Conservation (phyloP, 1,140 invertebrate species). For the Tetraneura akinire region DNA sequence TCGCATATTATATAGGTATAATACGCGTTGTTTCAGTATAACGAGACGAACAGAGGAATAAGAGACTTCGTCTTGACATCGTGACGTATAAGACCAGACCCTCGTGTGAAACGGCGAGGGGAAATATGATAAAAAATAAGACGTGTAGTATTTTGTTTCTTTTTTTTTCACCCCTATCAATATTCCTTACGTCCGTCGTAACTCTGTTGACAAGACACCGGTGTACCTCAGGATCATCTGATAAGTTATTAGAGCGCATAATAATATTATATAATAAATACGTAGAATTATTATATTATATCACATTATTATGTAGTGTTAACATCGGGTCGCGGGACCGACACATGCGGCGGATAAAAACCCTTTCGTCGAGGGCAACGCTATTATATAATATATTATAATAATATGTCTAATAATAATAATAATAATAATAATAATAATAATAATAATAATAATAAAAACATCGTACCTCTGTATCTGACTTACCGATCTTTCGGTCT, state of each 20-base stretch:
- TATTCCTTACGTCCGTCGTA: background rate
- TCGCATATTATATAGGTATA: too few species aligned
- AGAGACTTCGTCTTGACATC: background rate
- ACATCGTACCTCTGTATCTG: too few species aligned
- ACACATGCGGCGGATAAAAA: slow-evolving; percentile 15
- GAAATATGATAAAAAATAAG: slow-evolving; percentile 8
- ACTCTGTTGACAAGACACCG: slow-evolving; percentile 7
- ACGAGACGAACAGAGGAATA: background rate
- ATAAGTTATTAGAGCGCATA: slow-evolving; percentile 23
- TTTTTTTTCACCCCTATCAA: slow-evolving; percentile 13
- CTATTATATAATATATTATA: too few species aligned
- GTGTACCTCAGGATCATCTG: background rate
- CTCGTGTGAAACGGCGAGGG: too few species aligned
- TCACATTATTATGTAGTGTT: background rate
- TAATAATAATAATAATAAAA: too few species aligned
- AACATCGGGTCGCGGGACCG: background rate
- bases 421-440: too few species aligned
- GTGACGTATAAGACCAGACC: background rate
- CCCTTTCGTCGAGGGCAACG: background rate
- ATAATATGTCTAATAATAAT: too few species aligned
- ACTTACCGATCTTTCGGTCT: too few species aligned
- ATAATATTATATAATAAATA: background rate
- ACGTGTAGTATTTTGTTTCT: background rate
- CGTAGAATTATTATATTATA: too few species aligned
- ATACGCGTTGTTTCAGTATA: too few species aligned